Conservation (phyloP, 1,140 invertebrate genomes). For the Drosophila repleta region DNA sequence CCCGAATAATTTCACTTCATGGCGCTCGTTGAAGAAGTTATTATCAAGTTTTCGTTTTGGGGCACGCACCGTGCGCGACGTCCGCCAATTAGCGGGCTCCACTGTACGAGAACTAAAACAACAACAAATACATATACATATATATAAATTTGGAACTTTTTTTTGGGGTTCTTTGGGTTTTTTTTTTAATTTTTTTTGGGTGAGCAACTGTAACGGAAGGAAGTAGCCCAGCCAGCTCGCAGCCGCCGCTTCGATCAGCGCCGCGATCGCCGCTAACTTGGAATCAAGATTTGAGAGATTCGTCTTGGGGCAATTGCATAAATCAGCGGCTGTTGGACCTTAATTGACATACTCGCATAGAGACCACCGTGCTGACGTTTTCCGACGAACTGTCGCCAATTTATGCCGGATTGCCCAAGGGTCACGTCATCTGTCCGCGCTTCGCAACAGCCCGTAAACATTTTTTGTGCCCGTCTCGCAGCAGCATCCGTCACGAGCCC, state of each 20-base stretch:
- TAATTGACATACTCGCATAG: slow-evolving; percentile 73
- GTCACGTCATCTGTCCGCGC: slow-evolving; percentile 68
- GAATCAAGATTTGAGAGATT: slow-evolving; percentile 19
- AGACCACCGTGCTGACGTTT: slow-evolving; percentile 71
- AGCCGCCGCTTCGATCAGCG: slow-evolving; percentile 2
- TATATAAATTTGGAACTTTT: not conserved
- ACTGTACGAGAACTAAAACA: slow-evolving; percentile 47
- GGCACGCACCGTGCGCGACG: slow-evolving; percentile 63
- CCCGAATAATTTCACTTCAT: slow-evolving; percentile 81
- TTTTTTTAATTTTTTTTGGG: slow-evolving; percentile 10
- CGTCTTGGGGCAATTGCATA: slow-evolving; percentile 60
- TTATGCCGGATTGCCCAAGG: slow-evolving; percentile 65
- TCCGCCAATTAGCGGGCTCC: slow-evolving; percentile 72
- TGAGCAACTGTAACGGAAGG: slow-evolving; percentile 77
- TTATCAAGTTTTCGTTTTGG: slow-evolving; percentile 60
- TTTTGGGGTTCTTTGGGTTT: not conserved
- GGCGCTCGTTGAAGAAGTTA: slow-evolving; percentile 80
- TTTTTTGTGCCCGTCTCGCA: not conserved
- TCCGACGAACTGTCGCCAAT: slow-evolving; percentile 72
- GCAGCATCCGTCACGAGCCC: not conserved
- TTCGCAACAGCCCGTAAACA: slow-evolving; percentile 74
- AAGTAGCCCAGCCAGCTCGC: slow-evolving; percentile 47
- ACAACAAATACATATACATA: not conserved
- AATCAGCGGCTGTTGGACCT: slow-evolving; percentile 62
- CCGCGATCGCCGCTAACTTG: slow-evolving; percentile 27